Conservation (phyloP, 2,888 invertebrate genomes). For the Pristionchus fissidentatus region DNA sequence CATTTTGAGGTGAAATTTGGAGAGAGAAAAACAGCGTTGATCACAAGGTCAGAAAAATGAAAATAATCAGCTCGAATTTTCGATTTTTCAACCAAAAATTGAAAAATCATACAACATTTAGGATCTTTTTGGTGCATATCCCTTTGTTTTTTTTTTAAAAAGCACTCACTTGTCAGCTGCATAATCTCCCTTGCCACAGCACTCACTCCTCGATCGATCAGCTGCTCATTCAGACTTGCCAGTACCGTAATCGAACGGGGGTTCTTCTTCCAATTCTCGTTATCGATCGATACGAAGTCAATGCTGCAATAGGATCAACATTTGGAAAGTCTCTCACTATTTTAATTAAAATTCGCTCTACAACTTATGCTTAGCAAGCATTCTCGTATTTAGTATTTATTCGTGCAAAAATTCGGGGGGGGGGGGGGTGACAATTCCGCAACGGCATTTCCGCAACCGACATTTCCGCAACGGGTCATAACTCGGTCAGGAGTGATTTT, state of each 20-base stretch:
- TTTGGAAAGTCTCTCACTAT: too few species aligned
- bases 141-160: neutral
- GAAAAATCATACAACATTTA: too few species aligned
- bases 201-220: conserved; percentile 54
- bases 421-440: too few species aligned
- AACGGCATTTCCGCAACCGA: too few species aligned
- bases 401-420: too few species aligned
- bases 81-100: too few species aligned
- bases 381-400: neutral
- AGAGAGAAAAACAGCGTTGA: neutral
- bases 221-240: conserved; percentile 20
- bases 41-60: neutral
- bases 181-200: neutral
- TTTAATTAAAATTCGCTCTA: too few species aligned
- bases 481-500: too few species aligned
- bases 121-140: too few species aligned
- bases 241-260: neutral
- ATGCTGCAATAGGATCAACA: neutral
- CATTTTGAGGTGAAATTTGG: neutral
- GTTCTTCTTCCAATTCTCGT: conserved; percentile 14
- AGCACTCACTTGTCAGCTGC: neutral
- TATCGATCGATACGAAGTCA: neutral
- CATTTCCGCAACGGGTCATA: too few species aligned
- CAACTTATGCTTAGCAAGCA: neutral
- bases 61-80: too few species aligned